These are phyloP conservation scores for Ceyx erithaca DNA, from an alignment of 2,797 vertebrate species.

Conservation along the genomic window DNA sequence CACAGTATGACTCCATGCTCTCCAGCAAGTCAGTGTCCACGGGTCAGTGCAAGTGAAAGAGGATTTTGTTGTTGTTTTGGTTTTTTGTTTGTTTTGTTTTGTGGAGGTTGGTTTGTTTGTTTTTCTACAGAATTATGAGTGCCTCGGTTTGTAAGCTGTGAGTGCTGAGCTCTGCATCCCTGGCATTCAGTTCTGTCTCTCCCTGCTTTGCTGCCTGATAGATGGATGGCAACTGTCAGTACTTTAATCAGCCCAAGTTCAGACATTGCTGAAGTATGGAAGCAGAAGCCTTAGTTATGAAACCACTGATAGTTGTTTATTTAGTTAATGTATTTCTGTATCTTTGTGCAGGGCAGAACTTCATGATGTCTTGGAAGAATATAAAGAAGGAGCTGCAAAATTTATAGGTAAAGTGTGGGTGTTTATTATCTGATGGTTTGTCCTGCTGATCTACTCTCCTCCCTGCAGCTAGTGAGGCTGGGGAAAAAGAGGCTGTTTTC, in stretches of 20 bases:
- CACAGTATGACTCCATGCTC: accelerated
- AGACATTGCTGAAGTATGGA: accelerated
- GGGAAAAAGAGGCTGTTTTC: neutral
- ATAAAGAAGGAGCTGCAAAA: slow-evolving; percentile 89
- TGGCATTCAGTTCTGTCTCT: neutral
- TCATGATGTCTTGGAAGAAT: slow-evolving; percentile 91
- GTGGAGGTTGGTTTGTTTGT: no score
- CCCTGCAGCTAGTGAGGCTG: neutral
- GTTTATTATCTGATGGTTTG: neutral
- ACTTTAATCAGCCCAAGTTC: neutral
- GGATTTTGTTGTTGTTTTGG: no score
- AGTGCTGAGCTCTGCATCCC: neutral
- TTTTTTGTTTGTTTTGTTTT: no score
- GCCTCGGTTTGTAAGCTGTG: accelerated
- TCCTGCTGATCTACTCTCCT: neutral
- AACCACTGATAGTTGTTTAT: neutral
- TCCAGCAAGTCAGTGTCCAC: neutral
- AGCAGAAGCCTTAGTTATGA: neutral
- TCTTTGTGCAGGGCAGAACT: slow-evolving; percentile 87
- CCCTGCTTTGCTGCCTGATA: neutral
- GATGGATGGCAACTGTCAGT: neutral
- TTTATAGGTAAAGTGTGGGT: slow-evolving; percentile 88
- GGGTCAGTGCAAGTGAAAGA: neutral
- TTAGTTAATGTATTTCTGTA: neutral
- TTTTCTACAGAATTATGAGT: neutral